phyloP scores from a whole-genome alignment of 1,140 invertebrate genomes.

The Ectropis grisescens region DNA sequence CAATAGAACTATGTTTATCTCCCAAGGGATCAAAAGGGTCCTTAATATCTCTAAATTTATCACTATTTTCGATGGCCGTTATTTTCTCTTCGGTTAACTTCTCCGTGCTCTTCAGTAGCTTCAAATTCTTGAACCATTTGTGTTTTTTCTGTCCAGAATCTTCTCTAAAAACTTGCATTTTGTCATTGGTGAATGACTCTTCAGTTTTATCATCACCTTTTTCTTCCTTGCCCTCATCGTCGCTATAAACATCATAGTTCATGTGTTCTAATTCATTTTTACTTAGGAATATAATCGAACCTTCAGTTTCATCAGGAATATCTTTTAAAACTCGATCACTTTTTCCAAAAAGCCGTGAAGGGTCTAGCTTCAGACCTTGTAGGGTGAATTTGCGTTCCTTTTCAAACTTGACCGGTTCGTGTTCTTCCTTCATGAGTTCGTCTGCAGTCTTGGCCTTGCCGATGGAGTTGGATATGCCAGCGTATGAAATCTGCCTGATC shows the following conservation, averaged over 20 bases:
- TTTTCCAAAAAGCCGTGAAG: constrained; percentile 64
- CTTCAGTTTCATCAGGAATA: constrained; percentile 74
- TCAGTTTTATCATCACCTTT: constrained; percentile 49
- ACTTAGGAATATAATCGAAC: constrained; percentile 74
- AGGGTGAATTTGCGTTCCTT: constrained; percentile 68
- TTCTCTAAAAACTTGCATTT: constrained; percentile 72
- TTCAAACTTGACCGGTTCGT: constrained; percentile 67
- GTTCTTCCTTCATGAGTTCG: constrained; percentile 61
- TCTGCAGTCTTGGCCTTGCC: constrained; percentile 55
- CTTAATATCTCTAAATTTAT: constrained; percentile 55
- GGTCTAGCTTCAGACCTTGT: constrained; percentile 66
- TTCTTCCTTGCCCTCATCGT: constrained; percentile 61
- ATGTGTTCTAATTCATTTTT: constrained; percentile 74
- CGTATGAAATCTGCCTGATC: constrained; percentile 70
- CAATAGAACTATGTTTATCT: constrained; percentile 70
- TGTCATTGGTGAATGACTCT: constrained; percentile 62
- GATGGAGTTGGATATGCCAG: constrained; percentile 38
- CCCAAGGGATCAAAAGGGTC: constrained; percentile 64
- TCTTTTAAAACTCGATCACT: constrained; percentile 68
- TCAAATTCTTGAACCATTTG: constrained; percentile 73
- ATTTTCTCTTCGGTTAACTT: constrained; percentile 58
- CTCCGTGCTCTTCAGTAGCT: constrained; percentile 55
- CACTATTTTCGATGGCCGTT: constrained; percentile 50
- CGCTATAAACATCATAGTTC: constrained; percentile 67
- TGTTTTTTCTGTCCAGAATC: constrained; percentile 67